phyloP scores from a whole-genome alignment of 2,113 vertebrate species.

The Smithornis capensis region DNA sequence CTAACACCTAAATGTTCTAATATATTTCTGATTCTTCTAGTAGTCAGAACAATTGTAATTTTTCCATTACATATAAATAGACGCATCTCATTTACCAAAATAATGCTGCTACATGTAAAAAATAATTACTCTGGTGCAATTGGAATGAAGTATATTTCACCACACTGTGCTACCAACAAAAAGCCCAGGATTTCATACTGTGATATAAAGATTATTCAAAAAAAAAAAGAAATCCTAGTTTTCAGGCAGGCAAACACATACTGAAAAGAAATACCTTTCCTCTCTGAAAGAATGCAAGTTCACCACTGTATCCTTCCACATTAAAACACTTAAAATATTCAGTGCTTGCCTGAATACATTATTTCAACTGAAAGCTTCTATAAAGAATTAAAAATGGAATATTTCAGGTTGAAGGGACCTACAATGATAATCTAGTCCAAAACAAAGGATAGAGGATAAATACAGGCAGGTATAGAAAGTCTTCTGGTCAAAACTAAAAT shows the following conservation, averaged over 20 bases:
- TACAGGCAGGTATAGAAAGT: background rate
- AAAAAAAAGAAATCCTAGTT: background rate
- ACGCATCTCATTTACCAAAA: background rate
- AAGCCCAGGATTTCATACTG: background rate
- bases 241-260: background rate
- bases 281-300: background rate
- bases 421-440: background rate
- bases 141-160: background rate
- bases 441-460: background rate
- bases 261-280: background rate
- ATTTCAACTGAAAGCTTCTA: background rate
- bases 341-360: background rate
- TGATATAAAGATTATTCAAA: background rate
- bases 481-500: background rate
- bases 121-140: background rate
- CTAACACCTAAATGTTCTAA: background rate
- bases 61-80: background rate
- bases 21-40: background rate
- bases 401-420: background rate
- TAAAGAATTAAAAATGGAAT: background rate
- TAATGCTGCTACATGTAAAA: background rate
- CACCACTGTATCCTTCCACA: background rate
- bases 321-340: background rate
- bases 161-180: background rate
- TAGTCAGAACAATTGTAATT: background rate